A percentile compares a stretch with the other conserved stretches of the same genome.
These are phyloP conservation scores for Leptarthrus brevirostris DNA, from an alignment of 2,888 invertebrate genomes.

Conservation along the genomic window DNA sequence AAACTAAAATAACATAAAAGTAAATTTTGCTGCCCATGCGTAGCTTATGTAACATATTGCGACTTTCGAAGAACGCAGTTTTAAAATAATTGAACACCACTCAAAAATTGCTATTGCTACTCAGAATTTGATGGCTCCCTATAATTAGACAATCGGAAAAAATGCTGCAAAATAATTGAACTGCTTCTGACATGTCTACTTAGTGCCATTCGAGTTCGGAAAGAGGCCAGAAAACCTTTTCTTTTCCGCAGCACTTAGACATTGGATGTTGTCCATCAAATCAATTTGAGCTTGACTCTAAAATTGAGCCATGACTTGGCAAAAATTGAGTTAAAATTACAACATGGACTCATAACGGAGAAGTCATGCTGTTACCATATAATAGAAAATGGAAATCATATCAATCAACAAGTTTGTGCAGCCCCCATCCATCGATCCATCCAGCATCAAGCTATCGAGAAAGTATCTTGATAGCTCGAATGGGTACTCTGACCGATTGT, in stretches of 20 bases:
- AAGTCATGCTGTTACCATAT: constrained; percentile 43
- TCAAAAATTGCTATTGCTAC: no score
- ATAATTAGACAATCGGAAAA: neutral
- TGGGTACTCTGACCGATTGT: constrained; percentile 50
- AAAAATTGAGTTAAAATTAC: constrained; percentile 19
- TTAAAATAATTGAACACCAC: no score
- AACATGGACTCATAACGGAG: constrained; percentile 25
- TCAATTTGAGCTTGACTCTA: constrained; percentile 36
- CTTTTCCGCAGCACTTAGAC: neutral
- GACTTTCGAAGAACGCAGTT: no score
- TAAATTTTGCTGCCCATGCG: no score
- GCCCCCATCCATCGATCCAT: constrained; percentile 33
- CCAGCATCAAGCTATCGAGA: constrained; percentile 26
- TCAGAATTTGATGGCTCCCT: neutral
- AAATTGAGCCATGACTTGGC: constrained; percentile 53
- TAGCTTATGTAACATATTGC: no score
- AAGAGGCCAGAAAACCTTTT: neutral
- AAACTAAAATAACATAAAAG: no score
- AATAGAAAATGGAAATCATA: constrained; percentile 54
- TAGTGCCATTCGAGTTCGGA: neutral
- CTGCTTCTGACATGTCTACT: neutral
- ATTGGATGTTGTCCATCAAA: constrained; percentile 35
- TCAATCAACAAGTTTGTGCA: constrained; percentile 53
- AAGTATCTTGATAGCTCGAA: constrained; percentile 47
- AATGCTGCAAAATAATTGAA: constrained; percentile 7